A percentile compares a stretch with the other conserved stretches of the same genome.
phyloP scores from a whole-genome alignment of 1,140 invertebrate genomes.

The Ganaspis sp. region DNA sequence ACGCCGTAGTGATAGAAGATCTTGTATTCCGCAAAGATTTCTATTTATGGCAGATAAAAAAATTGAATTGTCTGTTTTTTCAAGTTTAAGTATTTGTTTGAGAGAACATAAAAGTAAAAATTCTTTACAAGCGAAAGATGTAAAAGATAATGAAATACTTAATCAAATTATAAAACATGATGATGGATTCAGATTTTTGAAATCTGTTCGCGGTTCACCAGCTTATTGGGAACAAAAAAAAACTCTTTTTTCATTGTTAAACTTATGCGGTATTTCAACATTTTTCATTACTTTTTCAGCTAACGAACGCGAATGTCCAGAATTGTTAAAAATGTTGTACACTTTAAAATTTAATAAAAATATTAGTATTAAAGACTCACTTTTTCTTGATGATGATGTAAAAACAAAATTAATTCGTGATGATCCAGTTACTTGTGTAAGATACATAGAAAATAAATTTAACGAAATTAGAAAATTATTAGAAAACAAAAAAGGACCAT shows the following conservation, averaged over 20 bases:
- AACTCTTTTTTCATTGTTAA: not conserved
- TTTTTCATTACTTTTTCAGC: slow-evolving; percentile 41
- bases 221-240: slow-evolving; percentile 45
- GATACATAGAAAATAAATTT: slow-evolving; percentile 19
- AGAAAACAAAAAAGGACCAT: slow-evolving; percentile 26
- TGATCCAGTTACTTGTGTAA: slow-evolving; percentile 31
- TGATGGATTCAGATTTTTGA: slow-evolving; percentile 41
- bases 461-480: slow-evolving; percentile 6
- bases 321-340: slow-evolving; percentile 38
- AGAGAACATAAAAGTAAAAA: slow-evolving; percentile 33
- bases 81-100: slow-evolving; percentile 39
- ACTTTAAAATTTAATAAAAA: not conserved
- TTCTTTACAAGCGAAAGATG: not conserved
- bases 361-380: not conserved
- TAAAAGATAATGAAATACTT: not conserved
- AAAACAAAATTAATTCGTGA: slow-evolving; percentile 26
- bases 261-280: slow-evolving; percentile 37
- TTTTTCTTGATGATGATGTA: not conserved
- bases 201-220: slow-evolving; percentile 34
- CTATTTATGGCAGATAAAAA: slow-evolving; percentile 50
- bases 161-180: slow-evolving; percentile 39
- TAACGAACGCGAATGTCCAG: slow-evolving; percentile 31
- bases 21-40: slow-evolving; percentile 37
- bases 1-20: slow-evolving; percentile 39
- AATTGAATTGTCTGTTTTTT: slow-evolving; percentile 38